phyloP scores from a whole-genome alignment of 2,797 vertebrate genomes.

The Coluber constrictor region DNA sequence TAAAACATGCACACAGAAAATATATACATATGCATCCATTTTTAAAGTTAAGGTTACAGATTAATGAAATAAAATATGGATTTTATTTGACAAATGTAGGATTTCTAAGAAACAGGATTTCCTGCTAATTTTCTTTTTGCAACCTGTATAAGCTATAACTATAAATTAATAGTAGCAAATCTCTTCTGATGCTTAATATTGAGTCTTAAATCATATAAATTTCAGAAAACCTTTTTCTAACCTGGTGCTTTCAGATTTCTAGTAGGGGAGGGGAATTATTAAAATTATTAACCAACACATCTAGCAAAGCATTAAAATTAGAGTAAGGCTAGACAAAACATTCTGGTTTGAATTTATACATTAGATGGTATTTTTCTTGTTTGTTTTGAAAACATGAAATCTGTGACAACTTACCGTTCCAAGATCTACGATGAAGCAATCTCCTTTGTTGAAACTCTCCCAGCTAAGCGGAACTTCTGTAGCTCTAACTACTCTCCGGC shows the following conservation, averaged over 20 bases:
- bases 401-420: conserved; percentile 76
- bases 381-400: neutral
- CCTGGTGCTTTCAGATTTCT: neutral
- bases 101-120: neutral
- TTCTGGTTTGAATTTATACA: neutral
- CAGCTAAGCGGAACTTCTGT: conserved; percentile 83
- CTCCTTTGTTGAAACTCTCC: conserved; percentile 87
- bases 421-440: conserved; percentile 89
- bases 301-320: neutral
- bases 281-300: neutral
- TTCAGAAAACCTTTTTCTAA: neutral
- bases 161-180: neutral
- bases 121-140: neutral
- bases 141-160: neutral
- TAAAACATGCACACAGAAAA: neutral
- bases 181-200: neutral
- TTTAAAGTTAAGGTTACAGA: neutral
- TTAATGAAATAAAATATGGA: neutral
- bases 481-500: conserved; percentile 84
- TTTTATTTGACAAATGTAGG: neutral
- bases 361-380: neutral
- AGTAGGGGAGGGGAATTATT: neutral
- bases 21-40: neutral
- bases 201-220: neutral
- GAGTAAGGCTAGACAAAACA: neutral